Conservation (phyloP, 1,140 invertebrate species). For the Cotesia glomerata region DNA sequence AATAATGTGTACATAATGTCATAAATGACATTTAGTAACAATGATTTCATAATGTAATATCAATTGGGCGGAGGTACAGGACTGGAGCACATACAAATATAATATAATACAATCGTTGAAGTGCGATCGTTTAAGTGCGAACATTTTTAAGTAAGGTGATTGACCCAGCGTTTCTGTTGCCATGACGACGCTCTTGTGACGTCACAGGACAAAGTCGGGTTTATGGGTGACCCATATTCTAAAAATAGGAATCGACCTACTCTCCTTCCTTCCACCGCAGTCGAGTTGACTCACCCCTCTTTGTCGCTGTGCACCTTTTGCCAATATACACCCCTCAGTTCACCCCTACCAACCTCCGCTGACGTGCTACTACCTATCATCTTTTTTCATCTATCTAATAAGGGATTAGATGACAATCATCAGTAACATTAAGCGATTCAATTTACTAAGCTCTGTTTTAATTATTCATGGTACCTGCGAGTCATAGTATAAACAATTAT, state of each 20-base stretch:
- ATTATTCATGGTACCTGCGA: background rate
- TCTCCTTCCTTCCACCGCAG: slow-evolving; percentile 23
- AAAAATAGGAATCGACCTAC: slow-evolving; percentile 51
- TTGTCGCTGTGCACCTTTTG: slow-evolving; percentile 23
- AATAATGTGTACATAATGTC: too few species aligned
- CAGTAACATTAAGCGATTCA: background rate
- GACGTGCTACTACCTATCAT: slow-evolving; percentile 5
- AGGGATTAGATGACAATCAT: background rate
- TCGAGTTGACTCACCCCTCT: slow-evolving; percentile 31
- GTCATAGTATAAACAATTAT: too few species aligned
- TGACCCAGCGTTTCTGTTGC: slow-evolving; percentile 52
- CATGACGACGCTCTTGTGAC: slow-evolving; percentile 58
- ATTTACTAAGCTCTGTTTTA: background rate
- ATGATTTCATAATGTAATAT: too few species aligned
- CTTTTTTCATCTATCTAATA: slow-evolving; percentile 5
- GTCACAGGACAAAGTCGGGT: slow-evolving; percentile 56
- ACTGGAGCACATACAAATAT: too few species aligned
- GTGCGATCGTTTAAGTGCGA: background rate
- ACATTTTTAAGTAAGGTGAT: slow-evolving; percentile 35
- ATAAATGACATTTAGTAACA: too few species aligned
- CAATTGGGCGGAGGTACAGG: too few species aligned
- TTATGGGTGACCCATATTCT: slow-evolving; percentile 55
- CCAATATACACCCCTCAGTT: too few species aligned
- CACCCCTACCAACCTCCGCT: slow-evolving; percentile 15
- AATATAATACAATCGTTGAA: too few species aligned